Conservation (phyloP, 92 coral and sea anemone genomes). For the Ricordea florida region DNA sequence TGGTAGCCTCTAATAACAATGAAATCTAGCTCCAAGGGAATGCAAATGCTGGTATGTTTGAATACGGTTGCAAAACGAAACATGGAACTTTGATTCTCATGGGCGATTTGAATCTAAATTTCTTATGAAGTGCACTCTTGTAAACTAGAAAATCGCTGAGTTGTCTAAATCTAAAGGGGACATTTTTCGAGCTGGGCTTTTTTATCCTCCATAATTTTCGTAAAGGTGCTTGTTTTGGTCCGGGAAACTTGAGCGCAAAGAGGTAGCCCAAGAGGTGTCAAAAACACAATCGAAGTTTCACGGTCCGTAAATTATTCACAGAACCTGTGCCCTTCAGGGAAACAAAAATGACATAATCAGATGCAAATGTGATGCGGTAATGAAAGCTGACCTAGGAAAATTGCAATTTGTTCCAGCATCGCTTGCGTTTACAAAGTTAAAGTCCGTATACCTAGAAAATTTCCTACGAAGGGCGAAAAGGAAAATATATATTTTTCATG, state of each 20-base stretch:
- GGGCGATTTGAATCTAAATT: too few species aligned
- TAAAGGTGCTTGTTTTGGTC: constrained; percentile 9
- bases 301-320: constrained; percentile 66
- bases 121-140: too few species aligned
- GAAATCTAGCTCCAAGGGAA: not conserved
- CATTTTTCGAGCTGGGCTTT: too few species aligned
- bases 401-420: constrained; percentile 59
- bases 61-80: too few species aligned
- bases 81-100: too few species aligned
- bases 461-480: constrained; percentile 53
- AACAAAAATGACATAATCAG: constrained; percentile 89
- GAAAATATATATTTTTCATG: constrained; percentile 31
- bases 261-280: constrained; percentile 7
- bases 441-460: constrained; percentile 71
- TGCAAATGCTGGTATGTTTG: too few species aligned
- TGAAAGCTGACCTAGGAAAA: constrained; percentile 77
- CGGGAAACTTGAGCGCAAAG: constrained; percentile 5
- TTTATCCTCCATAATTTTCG: too few species aligned
- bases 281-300: constrained; percentile 30
- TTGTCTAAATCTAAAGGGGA: too few species aligned
- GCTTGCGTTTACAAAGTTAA: constrained; percentile 53
- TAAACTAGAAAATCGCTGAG: too few species aligned
- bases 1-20: not conserved
- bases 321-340: constrained; percentile 74
- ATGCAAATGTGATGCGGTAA: constrained; percentile 97